Conservation (phyloP, 2,888 invertebrate species). For the Heliconius hortense region DNA sequence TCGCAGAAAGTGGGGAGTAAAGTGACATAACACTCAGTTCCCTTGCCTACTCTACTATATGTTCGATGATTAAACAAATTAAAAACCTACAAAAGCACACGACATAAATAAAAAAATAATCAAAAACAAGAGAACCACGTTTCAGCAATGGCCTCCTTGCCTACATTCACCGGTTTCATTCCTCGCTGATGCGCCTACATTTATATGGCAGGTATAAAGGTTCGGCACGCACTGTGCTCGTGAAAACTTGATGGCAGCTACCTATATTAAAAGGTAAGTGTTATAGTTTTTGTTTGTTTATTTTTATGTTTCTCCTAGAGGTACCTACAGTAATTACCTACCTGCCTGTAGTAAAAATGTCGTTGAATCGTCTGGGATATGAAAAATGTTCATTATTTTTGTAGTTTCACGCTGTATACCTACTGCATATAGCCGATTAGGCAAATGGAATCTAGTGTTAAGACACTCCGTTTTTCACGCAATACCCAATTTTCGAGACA, state of each 20-base stretch:
- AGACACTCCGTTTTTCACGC: not conserved
- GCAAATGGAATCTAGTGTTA: not conserved
- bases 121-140: not conserved
- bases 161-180: slow-evolving; percentile 15
- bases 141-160: not conserved
- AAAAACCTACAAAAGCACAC: not conserved
- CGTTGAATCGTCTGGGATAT: not conserved
- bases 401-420: not conserved
- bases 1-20: too few relatives aligned
- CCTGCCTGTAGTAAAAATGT: not conserved
- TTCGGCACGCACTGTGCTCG: slow-evolving; percentile 43
- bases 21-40: too few relatives aligned
- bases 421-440: not conserved
- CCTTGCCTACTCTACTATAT: too few relatives aligned
- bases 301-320: slow-evolving; percentile 15
- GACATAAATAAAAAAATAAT: not conserved
- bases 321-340: slow-evolving; percentile 3
- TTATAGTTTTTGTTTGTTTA: slow-evolving; percentile 25
- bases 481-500: too few relatives aligned
- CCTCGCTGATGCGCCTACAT: slow-evolving; percentile 46
- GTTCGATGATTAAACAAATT: too few relatives aligned
- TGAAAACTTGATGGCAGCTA: slow-evolving; percentile 42
- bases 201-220: slow-evolving; percentile 46
- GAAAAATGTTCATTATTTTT: not conserved
- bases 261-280: slow-evolving; percentile 35